phyloP scores from a whole-genome alignment of 2,113 vertebrate genomes.

The Stegostoma tigrinum region DNA sequence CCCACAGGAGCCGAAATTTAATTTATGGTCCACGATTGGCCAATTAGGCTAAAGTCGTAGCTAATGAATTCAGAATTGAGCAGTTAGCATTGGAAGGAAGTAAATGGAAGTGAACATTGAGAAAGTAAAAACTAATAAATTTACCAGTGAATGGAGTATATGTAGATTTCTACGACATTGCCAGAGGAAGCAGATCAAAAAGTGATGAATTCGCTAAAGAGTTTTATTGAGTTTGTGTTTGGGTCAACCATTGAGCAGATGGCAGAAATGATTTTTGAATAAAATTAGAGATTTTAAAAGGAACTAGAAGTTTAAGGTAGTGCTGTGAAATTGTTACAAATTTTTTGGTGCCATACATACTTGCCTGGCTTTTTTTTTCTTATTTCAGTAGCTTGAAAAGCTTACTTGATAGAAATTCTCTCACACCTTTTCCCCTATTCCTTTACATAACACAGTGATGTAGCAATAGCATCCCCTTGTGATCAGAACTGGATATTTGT shows the following conservation, averaged over 20 bases:
- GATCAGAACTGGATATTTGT: not conserved
- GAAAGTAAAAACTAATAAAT: not conserved
- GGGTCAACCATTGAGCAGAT: not conserved
- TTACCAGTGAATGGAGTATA: not conserved
- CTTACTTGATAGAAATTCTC: not conserved
- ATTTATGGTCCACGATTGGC: not conserved
- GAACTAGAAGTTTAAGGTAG: not conserved
- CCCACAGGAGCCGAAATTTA: not conserved
- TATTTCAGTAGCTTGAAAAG: not conserved
- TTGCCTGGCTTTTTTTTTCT: no score
- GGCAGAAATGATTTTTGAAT: not conserved
- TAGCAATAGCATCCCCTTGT: conserved; percentile 18
- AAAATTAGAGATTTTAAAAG: not conserved
- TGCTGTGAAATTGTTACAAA: not conserved
- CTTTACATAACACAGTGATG: not conserved
- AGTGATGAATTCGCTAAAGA: not conserved
- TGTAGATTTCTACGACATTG: not conserved
- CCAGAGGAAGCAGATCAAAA: not conserved
- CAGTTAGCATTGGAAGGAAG: not conserved
- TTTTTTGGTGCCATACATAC: not conserved
- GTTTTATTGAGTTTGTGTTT: not conserved
- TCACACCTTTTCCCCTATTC: not conserved
- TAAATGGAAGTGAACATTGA: not conserved
- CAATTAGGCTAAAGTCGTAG: not conserved
- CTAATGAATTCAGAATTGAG: not conserved